Percentiles rank a stretch among this genome's conserved stretches.
These are phyloP conservation scores for Rhinophrynus dorsalis DNA, from an alignment of 2,797 vertebrate genomes.

Conservation along the genomic window DNA sequence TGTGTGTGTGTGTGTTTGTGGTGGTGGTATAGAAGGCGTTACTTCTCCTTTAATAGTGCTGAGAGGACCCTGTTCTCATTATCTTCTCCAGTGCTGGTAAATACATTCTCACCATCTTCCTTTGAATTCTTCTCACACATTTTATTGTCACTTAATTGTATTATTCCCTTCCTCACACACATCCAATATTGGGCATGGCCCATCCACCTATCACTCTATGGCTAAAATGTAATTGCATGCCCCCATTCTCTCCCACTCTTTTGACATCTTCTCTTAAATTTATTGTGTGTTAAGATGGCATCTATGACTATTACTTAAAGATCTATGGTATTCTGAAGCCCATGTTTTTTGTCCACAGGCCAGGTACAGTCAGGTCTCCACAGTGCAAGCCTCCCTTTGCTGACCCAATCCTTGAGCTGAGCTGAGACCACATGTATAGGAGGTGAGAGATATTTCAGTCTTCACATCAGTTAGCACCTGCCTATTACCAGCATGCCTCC, in stretches of 20 bases:
- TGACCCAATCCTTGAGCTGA: conserved; percentile 48
- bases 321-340: conserved; percentile 46
- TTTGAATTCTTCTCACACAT: too few relatives aligned
- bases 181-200: too few relatives aligned
- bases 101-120: too few relatives aligned
- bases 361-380: conserved; percentile 50
- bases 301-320: not conserved
- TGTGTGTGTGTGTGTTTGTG: too few relatives aligned
- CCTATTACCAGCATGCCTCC: conserved; percentile 34
- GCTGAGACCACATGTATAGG: conserved; percentile 48
- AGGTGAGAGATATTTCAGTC: conserved; percentile 45
- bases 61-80: too few relatives aligned
- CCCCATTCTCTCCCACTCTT: conserved; percentile 3
- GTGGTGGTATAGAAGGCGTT: too few relatives aligned
- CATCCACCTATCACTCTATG: too few relatives aligned
- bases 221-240: conserved; percentile 11
- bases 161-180: too few relatives aligned
- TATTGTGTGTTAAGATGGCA: conserved; percentile 19
- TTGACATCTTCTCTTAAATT: conserved; percentile 19
- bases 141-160: too few relatives aligned
- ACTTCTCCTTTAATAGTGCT: too few relatives aligned
- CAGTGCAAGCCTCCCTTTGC: conserved; percentile 50
- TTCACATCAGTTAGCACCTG: conserved; percentile 39
- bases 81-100: too few relatives aligned
- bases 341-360: conserved; percentile 49